These are phyloP conservation scores for Agrochola circellaris DNA, from an alignment of 2,888 invertebrate genomes.

Conservation along the genomic window DNA sequence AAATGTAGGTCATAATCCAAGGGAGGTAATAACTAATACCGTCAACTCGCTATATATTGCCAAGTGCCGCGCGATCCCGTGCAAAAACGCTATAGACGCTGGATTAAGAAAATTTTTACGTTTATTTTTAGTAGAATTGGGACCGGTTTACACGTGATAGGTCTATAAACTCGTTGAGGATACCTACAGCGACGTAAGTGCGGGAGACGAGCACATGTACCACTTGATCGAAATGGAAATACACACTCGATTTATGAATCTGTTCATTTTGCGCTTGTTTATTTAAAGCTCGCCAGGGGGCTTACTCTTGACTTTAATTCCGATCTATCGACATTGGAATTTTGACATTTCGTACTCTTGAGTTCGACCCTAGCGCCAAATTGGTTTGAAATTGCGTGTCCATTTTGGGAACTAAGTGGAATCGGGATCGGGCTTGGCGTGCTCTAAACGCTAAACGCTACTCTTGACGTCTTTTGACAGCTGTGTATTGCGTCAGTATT, in stretches of 20 bases:
- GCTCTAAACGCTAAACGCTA: too few relatives aligned
- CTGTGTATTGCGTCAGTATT: too few relatives aligned
- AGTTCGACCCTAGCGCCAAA: too few relatives aligned
- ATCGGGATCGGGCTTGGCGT: too few relatives aligned
- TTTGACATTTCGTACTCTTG: too few relatives aligned
- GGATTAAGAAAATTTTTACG: constrained; percentile 77
- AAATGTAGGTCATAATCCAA: constrained; percentile 76
- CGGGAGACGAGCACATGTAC: constrained; percentile 78
- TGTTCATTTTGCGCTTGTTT: constrained; percentile 41
- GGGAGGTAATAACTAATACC: constrained; percentile 74
- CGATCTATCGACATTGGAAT: too few relatives aligned
- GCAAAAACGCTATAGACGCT: constrained; percentile 76
- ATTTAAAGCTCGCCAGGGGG: constrained; percentile 29
- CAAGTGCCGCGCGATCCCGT: constrained; percentile 68
- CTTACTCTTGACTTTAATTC: too few relatives aligned
- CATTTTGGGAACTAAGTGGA: too few relatives aligned
- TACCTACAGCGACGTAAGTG: constrained; percentile 69
- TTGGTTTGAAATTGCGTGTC: too few relatives aligned
- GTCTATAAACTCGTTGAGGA: constrained; percentile 78
- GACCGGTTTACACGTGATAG: constrained; percentile 77
- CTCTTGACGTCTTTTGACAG: too few relatives aligned
- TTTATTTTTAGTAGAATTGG: constrained; percentile 79
- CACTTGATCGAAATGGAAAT: constrained; percentile 47
- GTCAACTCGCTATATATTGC: constrained; percentile 67
- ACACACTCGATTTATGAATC: constrained; percentile 24